Percentiles rank a stretch among this genome's conserved stretches.
Conservation (phyloP, 2,797 vertebrate species). For the Galaxias olidus region DNA sequence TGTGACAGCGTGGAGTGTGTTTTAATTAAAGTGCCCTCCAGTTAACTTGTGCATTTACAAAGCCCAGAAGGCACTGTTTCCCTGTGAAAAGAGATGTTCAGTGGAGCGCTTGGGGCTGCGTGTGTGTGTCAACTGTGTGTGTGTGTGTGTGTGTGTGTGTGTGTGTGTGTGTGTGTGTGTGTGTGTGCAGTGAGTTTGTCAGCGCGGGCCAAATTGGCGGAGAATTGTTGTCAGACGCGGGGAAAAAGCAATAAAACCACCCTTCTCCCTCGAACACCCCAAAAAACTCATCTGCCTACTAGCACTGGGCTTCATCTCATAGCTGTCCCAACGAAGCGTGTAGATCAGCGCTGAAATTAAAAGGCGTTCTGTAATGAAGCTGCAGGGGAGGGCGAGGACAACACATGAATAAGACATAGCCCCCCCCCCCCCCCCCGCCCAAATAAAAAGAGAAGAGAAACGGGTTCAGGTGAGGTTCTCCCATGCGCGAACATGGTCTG, state of each 20-base stretch:
- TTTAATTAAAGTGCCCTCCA: conserved; percentile 74
- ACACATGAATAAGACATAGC: conserved; percentile 60
- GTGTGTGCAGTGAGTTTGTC: conserved; percentile 30
- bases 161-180: background rate
- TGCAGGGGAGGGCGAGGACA: conserved; percentile 50
- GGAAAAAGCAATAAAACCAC: conserved; percentile 44
- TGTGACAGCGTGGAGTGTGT: conserved; percentile 59
- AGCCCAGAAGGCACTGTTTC: conserved; percentile 55
- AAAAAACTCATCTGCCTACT: conserved; percentile 37
- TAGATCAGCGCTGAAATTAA: conserved; percentile 59
- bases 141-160: conserved; percentile 3
- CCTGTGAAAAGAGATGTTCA: conserved; percentile 55
- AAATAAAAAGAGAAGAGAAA: conserved; percentile 43
- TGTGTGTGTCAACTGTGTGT: background rate
- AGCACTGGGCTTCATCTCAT: conserved; percentile 45
- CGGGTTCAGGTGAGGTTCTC: background rate
- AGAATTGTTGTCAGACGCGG: conserved; percentile 50
- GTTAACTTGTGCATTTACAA: conserved; percentile 57
- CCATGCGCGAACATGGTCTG: too few relatives aligned
- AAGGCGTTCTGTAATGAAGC: conserved; percentile 60
- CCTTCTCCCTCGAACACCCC: conserved; percentile 26
- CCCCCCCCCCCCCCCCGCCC: too few relatives aligned
- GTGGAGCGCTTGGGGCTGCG: conserved; percentile 32
- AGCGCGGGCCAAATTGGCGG: conserved; percentile 50
- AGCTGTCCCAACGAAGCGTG: conserved; percentile 59